Evolutionary conservation across 2,797 vertebrate species (phyloP).

Genomic region (Sylvia borin): DNA sequence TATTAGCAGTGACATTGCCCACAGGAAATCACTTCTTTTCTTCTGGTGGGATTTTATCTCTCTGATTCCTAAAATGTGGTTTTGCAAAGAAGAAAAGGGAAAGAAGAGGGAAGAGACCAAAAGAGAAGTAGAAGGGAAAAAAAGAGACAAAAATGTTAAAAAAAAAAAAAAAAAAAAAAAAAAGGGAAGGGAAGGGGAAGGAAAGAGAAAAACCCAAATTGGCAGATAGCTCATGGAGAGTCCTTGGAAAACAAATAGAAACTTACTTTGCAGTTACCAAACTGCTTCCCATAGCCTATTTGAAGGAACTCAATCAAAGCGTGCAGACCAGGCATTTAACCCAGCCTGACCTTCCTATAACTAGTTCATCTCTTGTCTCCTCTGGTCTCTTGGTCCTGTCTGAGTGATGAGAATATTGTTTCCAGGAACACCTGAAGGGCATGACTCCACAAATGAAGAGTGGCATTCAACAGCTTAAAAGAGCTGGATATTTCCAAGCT

Average conservation of each 20-base stretch:
- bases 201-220: rapidly evolving
- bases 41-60: neutral
- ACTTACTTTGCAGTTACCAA: neutral
- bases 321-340: neutral
- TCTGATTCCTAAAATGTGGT: neutral
- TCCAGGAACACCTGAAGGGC: neutral
- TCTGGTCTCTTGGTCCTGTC: neutral
- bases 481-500: neutral
- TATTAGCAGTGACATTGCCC: slow-evolving; percentile 3
- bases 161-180: neutral
- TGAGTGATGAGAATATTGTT: neutral
- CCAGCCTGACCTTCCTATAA: neutral
- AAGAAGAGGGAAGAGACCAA: neutral
- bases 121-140: rapidly evolving
- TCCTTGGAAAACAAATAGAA: neutral
- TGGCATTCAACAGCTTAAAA: neutral
- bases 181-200: rapidly evolving
- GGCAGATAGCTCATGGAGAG: neutral
- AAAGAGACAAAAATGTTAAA: rapidly evolving
- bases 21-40: neutral
- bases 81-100: neutral
- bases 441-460: neutral
- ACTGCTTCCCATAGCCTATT: neutral
- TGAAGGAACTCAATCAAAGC: neutral
- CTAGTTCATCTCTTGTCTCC: neutral